phyloP scores from a whole-genome alignment of 2,113 vertebrate genomes.

The Asarcornis scutulata region DNA sequence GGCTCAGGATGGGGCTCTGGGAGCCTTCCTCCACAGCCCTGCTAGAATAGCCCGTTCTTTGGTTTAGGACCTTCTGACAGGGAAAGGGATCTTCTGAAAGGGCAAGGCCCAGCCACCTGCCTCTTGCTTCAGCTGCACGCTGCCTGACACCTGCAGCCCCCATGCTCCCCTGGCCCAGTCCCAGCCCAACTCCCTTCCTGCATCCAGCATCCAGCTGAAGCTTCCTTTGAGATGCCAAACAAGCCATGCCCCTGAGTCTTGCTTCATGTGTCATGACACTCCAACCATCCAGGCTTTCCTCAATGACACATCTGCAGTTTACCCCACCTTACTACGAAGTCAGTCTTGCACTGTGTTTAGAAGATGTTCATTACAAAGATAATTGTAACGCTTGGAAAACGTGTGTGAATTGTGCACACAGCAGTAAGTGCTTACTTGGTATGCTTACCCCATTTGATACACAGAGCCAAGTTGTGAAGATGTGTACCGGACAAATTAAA shows the following conservation, averaged over 20 bases:
- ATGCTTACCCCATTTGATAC: accelerated
- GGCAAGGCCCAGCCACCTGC: not conserved
- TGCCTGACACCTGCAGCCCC: not conserved
- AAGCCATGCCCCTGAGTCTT: not conserved
- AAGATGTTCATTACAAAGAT: not conserved
- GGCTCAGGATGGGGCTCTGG: not conserved
- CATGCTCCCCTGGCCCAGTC: not conserved
- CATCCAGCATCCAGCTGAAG: not conserved
- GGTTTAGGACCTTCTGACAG: not conserved
- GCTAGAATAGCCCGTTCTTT: not conserved
- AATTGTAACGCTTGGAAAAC: not conserved
- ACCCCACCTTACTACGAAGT: not conserved
- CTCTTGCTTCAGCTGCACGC: accelerated
- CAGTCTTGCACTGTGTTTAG: not conserved
- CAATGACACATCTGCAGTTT: not conserved
- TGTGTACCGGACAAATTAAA: not conserved
- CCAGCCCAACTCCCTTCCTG: not conserved
- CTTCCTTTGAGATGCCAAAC: not conserved
- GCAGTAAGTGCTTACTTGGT: not conserved
- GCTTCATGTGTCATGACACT: not conserved
- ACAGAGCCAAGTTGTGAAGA: not conserved
- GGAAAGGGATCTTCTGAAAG: not conserved
- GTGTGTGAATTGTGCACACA: not conserved
- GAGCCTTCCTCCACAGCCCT: not conserved
- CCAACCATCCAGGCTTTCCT: not conserved